Percentiles rank a stretch among this genome's conserved stretches.
Conservation (phyloP, 35 echinoderm and acorn worm genomes). For the Lytechinus variegatus region DNA sequence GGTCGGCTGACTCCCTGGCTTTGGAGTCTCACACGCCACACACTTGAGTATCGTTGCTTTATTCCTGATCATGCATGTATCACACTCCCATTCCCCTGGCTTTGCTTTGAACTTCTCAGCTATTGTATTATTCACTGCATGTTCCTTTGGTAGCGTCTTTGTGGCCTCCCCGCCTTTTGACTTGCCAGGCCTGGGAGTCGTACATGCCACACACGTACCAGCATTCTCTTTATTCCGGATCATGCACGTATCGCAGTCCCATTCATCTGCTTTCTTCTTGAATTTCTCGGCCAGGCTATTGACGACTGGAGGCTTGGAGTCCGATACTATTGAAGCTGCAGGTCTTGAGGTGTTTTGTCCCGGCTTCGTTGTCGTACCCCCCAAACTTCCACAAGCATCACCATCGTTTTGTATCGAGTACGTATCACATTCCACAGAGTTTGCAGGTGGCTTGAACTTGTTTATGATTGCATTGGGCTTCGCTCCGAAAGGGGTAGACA, state of each 20-base stretch:
- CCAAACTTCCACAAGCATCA: conserved; percentile 64
- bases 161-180: conserved; percentile 52
- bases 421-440: conserved; percentile 75
- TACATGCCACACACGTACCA: conserved; percentile 80
- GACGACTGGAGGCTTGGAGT: conserved; percentile 48
- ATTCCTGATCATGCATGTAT: conserved; percentile 85
- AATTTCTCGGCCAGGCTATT: conserved; percentile 46
- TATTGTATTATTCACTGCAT: background rate
- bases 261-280: conserved; percentile 53
- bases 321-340: background rate
- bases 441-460: conserved; percentile 38
- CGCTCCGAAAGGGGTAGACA: background rate
- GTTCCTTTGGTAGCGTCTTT: background rate
- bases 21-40: conserved; percentile 79
- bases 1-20: conserved; percentile 72
- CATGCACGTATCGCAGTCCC: conserved; percentile 88
- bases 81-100: conserved; percentile 78
- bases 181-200: conserved; percentile 75
- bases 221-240: conserved; percentile 69
- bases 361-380: conserved; percentile 75
- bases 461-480: background rate
- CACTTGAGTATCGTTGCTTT: conserved; percentile 74
- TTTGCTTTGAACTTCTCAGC: conserved; percentile 73
- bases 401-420: conserved; percentile 73
- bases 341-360: conserved; percentile 33